These are phyloP conservation scores for Cichlasoma orientale DNA, from an alignment of 2,797 vertebrate genomes.

Conservation along the genomic window DNA sequence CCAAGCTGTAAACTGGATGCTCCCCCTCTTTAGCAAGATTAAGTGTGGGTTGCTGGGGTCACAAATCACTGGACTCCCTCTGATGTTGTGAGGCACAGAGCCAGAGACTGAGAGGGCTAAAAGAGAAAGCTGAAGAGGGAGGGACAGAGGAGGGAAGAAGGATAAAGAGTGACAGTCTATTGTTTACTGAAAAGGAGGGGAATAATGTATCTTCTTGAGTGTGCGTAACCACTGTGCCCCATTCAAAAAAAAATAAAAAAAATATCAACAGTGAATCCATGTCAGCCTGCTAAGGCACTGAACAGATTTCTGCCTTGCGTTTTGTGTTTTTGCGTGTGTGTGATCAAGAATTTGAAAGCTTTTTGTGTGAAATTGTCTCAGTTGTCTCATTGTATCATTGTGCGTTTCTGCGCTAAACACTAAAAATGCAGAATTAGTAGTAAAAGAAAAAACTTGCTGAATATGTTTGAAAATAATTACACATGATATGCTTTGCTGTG, in stretches of 20 bases:
- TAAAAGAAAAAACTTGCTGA: slow-evolving; percentile 4
- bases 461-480: slow-evolving; percentile 14
- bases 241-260: slow-evolving; percentile 51
- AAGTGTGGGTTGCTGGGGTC: slow-evolving; percentile 88
- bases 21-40: slow-evolving; percentile 87
- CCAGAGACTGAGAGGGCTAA: slow-evolving; percentile 80
- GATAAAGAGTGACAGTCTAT: slow-evolving; percentile 79
- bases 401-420: slow-evolving; percentile 29
- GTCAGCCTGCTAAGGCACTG: slow-evolving; percentile 16
- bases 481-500: not conserved
- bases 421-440: slow-evolving; percentile 14
- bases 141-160: slow-evolving; percentile 72
- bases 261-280: slow-evolving; percentile 46
- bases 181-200: slow-evolving; percentile 75
- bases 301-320: slow-evolving; percentile 25
- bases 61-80: slow-evolving; percentile 87
- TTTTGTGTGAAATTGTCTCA: slow-evolving; percentile 32
- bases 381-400: slow-evolving; percentile 17
- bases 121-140: slow-evolving; percentile 74
- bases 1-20: slow-evolving; percentile 78
- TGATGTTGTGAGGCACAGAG: slow-evolving; percentile 85
- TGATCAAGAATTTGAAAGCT: slow-evolving; percentile 15
- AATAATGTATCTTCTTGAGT: slow-evolving; percentile 79
- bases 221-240: slow-evolving; percentile 50
- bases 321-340: not conserved